Conservation (phyloP, 2,888 invertebrate species). For the Epinotia ramella region DNA sequence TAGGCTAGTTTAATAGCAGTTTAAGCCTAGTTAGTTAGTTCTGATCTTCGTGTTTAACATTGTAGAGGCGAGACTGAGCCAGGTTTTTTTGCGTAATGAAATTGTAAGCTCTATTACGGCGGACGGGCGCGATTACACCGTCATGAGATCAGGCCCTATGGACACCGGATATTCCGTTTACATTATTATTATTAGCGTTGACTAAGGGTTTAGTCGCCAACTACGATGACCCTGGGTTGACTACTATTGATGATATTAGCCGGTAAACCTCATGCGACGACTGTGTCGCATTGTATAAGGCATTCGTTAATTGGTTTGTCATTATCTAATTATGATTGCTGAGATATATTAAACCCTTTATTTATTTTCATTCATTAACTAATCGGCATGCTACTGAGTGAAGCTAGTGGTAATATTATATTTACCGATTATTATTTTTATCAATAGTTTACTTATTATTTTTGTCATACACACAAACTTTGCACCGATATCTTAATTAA, state of each 20-base stretch:
- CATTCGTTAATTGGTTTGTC: slow-evolving; percentile 30
- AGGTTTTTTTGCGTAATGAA: slow-evolving; percentile 70
- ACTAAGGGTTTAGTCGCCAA: slow-evolving; percentile 50
- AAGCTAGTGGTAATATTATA: background rate
- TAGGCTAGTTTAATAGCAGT: slow-evolving; percentile 73
- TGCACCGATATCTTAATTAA: background rate
- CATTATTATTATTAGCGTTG: slow-evolving; percentile 66
- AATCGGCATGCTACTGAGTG: slow-evolving; percentile 23
- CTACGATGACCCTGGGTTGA: slow-evolving; percentile 48
- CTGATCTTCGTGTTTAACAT: slow-evolving; percentile 74
- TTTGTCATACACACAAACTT: background rate
- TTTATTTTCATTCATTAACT: slow-evolving; percentile 31
- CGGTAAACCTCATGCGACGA: background rate
- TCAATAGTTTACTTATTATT: background rate
- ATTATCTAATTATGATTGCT: slow-evolving; percentile 19
- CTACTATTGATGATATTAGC: background rate
- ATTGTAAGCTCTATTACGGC: slow-evolving; percentile 65
- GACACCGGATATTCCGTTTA: slow-evolving; percentile 70
- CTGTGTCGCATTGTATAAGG: slow-evolving; percentile 16
- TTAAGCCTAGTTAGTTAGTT: slow-evolving; percentile 70
- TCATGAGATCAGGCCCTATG: slow-evolving; percentile 52
- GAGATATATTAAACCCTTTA: slow-evolving; percentile 11
- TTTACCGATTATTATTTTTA: background rate
- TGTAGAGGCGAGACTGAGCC: slow-evolving; percentile 64
- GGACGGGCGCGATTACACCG: slow-evolving; percentile 40